A percentile compares a stretch with the other conserved stretches of the same genome.
Conservation (phyloP, 2,797 vertebrate genomes). For the Hippoglossus hippoglossus region DNA sequence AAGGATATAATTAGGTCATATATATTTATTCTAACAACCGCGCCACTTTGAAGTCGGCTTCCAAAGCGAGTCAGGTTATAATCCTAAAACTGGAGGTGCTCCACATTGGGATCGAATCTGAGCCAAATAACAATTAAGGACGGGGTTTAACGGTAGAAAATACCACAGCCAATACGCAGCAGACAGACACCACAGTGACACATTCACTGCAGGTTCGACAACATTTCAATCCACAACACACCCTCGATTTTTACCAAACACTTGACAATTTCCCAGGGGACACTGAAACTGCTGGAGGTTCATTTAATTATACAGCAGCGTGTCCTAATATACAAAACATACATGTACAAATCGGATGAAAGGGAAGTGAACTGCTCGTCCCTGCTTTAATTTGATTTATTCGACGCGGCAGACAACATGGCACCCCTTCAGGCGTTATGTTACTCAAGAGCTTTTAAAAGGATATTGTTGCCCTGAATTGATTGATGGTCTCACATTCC, state of each 20-base stretch:
- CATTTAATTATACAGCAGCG: too few species aligned
- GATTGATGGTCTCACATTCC: slow-evolving; percentile 33
- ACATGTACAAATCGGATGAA: not conserved
- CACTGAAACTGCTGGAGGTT: too few species aligned
- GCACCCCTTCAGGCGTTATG: not conserved
- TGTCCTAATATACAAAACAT: too few species aligned
- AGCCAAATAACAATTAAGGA: slow-evolving; percentile 19
- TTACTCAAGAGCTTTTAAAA: slow-evolving; percentile 11
- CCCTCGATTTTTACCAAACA: not conserved
- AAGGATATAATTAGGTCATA: not conserved
- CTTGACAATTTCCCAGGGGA: too few species aligned
- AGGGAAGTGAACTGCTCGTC: slow-evolving; percentile 1
- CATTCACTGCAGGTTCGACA: slow-evolving; percentile 7
- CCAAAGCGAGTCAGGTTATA: too few species aligned
- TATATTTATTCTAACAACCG: too few species aligned
- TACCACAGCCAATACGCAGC: not conserved
- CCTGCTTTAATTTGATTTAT: slow-evolving; percentile 4
- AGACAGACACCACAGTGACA: slow-evolving; percentile 8
- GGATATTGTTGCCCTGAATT: not conserved
- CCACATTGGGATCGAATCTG: not conserved
- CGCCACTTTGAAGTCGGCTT: too few species aligned
- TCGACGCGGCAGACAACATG: not conserved
- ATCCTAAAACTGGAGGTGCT: not conserved
- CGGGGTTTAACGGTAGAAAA: not conserved
- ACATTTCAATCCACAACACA: slow-evolving; percentile 17